A percentile compares a stretch with the other conserved stretches of the same genome.
These are phyloP conservation scores for Proterorhinus semilunaris DNA, from an alignment of 2,113 vertebrate species.

Conservation along the genomic window DNA sequence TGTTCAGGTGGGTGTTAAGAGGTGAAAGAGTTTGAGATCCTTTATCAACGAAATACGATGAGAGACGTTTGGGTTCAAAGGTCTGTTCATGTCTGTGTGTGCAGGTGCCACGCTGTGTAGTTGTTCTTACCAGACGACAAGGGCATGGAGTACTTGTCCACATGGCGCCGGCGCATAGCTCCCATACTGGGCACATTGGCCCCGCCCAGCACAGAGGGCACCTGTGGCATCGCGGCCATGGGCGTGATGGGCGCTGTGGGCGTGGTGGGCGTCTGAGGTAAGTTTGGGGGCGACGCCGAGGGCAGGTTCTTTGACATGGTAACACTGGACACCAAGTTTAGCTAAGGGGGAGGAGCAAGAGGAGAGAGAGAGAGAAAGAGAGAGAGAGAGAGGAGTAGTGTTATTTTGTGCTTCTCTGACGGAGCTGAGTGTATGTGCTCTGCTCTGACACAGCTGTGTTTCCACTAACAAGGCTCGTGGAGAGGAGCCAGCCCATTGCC, in stretches of 20 bases:
- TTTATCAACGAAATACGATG: neutral
- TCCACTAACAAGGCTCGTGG: conserved; percentile 90
- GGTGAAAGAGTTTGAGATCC: too few species aligned
- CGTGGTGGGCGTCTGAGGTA: conserved; percentile 99
- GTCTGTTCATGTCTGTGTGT: conserved; percentile 12
- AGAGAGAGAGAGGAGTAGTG: conserved; percentile 41
- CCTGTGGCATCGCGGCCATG: conserved; percentile 97
- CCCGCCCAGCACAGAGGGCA: conserved; percentile 95
- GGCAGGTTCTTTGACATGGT: conserved; percentile 99
- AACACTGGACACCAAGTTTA: conserved; percentile 98
- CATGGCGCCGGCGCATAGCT: conserved; percentile 97
- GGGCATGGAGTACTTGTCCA: conserved; percentile 98
- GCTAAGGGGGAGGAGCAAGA: conserved; percentile 64
- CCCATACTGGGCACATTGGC: conserved; percentile 97
- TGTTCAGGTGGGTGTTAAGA: too few species aligned
- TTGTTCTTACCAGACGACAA: conserved; percentile 94
- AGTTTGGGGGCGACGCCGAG: conserved; percentile 94
- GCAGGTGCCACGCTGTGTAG: conserved; percentile 48
- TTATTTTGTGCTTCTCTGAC: conserved; percentile 85
- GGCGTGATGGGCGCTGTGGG: conserved; percentile 97
- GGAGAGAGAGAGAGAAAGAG: conserved; percentile 56
- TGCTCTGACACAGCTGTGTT: conserved; percentile 90
- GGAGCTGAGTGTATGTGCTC: conserved; percentile 83
- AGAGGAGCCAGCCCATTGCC: conserved; percentile 95
- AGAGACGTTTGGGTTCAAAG: neutral